Conservation (phyloP, 2,797 vertebrate genomes). For the Cyclura pinguis region DNA sequence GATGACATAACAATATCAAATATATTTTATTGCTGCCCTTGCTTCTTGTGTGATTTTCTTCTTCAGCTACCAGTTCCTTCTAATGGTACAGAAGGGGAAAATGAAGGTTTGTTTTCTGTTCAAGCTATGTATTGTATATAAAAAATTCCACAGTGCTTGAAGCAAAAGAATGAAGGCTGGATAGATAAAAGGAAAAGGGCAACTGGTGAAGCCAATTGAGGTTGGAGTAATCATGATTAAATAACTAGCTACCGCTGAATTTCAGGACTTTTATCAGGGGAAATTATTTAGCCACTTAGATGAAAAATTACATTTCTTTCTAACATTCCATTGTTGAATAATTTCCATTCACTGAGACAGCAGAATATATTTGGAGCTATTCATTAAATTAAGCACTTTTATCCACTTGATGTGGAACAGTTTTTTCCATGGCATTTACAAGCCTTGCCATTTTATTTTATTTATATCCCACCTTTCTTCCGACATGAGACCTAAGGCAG, state of each 20-base stretch:
- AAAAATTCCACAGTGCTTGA: not conserved
- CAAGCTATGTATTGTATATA: not conserved
- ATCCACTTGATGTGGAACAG: not conserved
- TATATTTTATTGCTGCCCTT: not conserved
- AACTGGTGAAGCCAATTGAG: not conserved
- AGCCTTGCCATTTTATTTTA: not conserved
- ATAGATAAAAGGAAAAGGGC: not conserved
- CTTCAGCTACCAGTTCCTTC: not conserved
- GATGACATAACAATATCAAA: not conserved
- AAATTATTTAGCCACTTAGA: not conserved
- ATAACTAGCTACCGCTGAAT: not conserved
- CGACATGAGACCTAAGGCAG: too few species aligned
- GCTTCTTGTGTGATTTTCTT: not conserved
- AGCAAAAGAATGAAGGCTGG: not conserved
- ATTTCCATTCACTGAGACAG: not conserved
- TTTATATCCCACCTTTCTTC: not conserved
- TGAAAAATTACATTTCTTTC: not conserved
- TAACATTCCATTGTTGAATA: not conserved
- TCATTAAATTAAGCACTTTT: not conserved
- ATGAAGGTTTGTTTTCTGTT: not conserved
- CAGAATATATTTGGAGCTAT: not conserved
- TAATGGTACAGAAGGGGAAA: not conserved
- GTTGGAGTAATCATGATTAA: not conserved
- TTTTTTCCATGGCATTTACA: not conserved
- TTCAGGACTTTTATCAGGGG: not conserved